These are phyloP conservation scores for Sebastes nivosus DNA, from an alignment of 2,797 vertebrate species.

Conservation along the genomic window DNA sequence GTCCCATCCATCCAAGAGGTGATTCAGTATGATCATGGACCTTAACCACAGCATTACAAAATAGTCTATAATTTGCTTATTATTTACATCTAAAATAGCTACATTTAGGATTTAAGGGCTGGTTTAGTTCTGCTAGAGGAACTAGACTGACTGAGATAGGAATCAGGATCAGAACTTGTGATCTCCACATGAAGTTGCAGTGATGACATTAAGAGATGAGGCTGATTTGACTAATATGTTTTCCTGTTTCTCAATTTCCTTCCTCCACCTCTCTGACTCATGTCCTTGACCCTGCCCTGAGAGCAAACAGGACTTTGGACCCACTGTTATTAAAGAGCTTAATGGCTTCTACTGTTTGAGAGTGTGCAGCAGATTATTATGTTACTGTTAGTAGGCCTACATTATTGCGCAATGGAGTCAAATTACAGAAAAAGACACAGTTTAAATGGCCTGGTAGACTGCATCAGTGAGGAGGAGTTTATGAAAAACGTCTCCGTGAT, in stretches of 20 bases:
- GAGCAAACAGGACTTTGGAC: conserved; percentile 21
- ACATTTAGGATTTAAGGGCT: background rate
- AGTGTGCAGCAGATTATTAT: background rate
- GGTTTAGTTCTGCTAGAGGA: background rate
- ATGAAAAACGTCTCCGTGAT: conserved; percentile 1
- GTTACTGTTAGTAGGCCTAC: too few relatives aligned
- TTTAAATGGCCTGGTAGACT: background rate
- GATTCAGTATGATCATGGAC: too few relatives aligned
- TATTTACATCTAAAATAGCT: background rate
- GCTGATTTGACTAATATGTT: background rate
- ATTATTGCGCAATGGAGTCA: background rate
- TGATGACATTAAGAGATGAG: background rate
- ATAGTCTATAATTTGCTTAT: background rate
- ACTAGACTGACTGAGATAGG: background rate
- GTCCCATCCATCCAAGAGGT: too few relatives aligned
- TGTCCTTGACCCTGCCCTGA: background rate
- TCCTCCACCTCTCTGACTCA: background rate
- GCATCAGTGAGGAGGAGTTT: conserved; percentile 50
- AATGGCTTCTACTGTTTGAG: background rate
- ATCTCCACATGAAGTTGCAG: background rate
- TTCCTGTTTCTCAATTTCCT: background rate
- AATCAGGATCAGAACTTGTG: background rate
- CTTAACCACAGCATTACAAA: background rate
- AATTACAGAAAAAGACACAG: background rate
- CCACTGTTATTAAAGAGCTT: background rate